These are phyloP conservation scores for Palloptera scutellata DNA, from an alignment of 2,888 invertebrate genomes.

Conservation along the genomic window DNA sequence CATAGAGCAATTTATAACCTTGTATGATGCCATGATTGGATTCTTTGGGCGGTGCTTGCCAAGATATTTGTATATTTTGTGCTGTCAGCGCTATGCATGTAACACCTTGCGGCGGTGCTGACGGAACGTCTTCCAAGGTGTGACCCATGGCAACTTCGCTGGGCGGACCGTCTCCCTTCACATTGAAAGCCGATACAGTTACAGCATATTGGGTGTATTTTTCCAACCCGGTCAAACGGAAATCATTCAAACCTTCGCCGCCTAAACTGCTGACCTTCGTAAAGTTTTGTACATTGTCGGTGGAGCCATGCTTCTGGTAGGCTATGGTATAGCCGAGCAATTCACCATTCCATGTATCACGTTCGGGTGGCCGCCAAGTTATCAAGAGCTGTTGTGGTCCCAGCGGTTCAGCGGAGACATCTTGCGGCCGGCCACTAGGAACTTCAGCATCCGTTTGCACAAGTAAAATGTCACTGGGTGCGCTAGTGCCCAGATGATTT, in stretches of 20 bases:
- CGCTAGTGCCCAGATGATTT: slow-evolving; percentile 71
- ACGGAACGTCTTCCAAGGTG: slow-evolving; percentile 69
- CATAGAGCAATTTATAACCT: slow-evolving; percentile 82
- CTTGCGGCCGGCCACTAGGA: slow-evolving; percentile 75
- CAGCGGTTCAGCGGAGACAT: slow-evolving; percentile 73
- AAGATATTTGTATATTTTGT: slow-evolving; percentile 76
- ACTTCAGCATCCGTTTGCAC: slow-evolving; percentile 70
- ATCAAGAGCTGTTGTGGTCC: slow-evolving; percentile 76
- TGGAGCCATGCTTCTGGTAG: slow-evolving; percentile 66
- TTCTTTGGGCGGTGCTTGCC: slow-evolving; percentile 72
- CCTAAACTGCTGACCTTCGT: slow-evolving; percentile 63
- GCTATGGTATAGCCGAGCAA: slow-evolving; percentile 76
- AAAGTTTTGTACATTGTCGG: slow-evolving; percentile 53
- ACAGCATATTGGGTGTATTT: slow-evolving; percentile 84
- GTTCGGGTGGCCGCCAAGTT: slow-evolving; percentile 78
- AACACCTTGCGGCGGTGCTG: slow-evolving; percentile 73
- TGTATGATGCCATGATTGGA: slow-evolving; percentile 74
- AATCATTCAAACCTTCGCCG: slow-evolving; percentile 67
- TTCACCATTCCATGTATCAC: slow-evolving; percentile 79
- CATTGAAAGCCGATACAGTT: slow-evolving; percentile 81
- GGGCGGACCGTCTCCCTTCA: slow-evolving; percentile 79
- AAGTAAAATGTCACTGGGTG: slow-evolving; percentile 68
- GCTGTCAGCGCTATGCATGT: slow-evolving; percentile 74
- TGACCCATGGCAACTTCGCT: slow-evolving; percentile 70
- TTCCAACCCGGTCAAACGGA: slow-evolving; percentile 72